These are phyloP conservation scores for Heteromormyrus szaboi DNA, from an alignment of 2,797 vertebrate species.

Conservation along the genomic window DNA sequence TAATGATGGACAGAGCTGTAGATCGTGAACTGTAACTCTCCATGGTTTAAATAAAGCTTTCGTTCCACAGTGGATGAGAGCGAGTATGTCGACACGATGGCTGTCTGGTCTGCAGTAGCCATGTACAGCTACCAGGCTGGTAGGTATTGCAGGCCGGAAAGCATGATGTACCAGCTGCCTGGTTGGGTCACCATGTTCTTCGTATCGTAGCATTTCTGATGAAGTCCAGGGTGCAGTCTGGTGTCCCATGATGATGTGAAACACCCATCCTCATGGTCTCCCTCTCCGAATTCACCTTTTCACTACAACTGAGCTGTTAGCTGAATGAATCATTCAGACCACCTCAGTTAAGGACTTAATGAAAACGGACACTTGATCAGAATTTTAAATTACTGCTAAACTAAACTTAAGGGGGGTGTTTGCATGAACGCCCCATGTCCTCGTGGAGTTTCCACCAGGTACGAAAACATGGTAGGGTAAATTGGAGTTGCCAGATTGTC, in stretches of 20 bases:
- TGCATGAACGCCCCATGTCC: neutral
- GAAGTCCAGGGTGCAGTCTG: neutral
- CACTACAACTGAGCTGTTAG: neutral
- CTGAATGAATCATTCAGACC: neutral
- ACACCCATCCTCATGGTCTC: neutral
- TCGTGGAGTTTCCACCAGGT: neutral
- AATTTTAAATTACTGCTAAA: neutral
- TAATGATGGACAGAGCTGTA: constrained; percentile 25
- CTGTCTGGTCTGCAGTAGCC: constrained; percentile 59
- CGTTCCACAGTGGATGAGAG: constrained; percentile 29
- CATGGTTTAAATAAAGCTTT: neutral
- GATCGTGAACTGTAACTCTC: neutral
- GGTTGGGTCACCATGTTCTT: neutral
- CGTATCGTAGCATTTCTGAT: neutral
- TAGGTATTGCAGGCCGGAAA: constrained; percentile 46
- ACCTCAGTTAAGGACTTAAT: neutral
- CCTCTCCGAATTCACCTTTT: neutral
- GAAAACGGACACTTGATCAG: neutral
- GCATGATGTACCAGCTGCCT: neutral
- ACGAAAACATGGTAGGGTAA: neutral
- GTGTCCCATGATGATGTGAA: neutral
- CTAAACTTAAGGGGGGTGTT: neutral
- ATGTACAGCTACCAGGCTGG: constrained; percentile 90
- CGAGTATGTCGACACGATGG: constrained; percentile 65
- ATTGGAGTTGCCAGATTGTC: neutral